Evolutionary conservation across 2,113 vertebrate species (phyloP).

Genomic region (Serinus canaria): DNA sequence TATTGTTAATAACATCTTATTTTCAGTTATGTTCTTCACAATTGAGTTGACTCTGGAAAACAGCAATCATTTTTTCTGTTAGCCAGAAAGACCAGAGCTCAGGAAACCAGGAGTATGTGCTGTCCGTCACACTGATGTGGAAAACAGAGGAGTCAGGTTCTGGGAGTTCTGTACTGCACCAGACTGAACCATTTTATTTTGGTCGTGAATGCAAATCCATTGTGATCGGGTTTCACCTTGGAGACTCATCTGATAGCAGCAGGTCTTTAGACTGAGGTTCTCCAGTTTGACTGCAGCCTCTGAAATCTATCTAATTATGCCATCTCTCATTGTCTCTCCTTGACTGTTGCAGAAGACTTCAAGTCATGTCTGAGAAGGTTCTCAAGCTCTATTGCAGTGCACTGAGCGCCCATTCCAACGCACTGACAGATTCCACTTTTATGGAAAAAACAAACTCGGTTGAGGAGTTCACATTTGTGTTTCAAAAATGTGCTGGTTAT

Average conservation of each 20-base stretch:
- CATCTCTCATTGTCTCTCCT: not conserved
- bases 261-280: not conserved
- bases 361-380: not conserved
- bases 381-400: not conserved
- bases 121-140: not conserved
- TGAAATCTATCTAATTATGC: not conserved
- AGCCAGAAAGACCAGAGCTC: not conserved
- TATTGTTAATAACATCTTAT: not conserved
- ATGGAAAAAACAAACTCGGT: not conserved
- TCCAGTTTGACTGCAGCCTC: not conserved
- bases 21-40: not conserved
- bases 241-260: not conserved
- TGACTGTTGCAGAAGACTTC: not conserved
- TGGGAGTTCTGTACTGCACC: not conserved
- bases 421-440: not conserved
- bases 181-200: not conserved
- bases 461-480: not conserved
- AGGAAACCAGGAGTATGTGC: rapidly evolving
- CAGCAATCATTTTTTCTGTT: not conserved
- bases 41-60: not conserved
- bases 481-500: not conserved
- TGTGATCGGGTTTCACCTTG: not conserved
- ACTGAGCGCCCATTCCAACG: not conserved
- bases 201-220: not conserved
- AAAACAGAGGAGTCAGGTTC: not conserved